phyloP scores from a whole-genome alignment of 2,888 invertebrate species.

The Athrips mouffetella region DNA sequence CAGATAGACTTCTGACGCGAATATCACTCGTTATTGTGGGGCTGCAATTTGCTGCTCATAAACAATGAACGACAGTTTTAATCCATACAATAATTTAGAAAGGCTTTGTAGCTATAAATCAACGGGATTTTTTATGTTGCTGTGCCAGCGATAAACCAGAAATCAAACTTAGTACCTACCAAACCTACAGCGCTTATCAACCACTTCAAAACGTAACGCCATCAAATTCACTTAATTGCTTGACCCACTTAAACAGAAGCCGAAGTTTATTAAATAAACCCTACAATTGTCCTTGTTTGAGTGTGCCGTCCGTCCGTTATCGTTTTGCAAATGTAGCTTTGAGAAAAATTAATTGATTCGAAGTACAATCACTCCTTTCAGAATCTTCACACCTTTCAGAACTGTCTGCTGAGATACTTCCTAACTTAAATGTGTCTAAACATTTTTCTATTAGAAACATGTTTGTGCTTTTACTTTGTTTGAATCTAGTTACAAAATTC shows the following conservation, averaged over 20 bases:
- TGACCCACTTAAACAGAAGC: constrained; percentile 2
- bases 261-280: not conserved
- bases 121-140: not conserved
- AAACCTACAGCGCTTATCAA: not conserved
- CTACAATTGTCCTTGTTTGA: constrained; percentile 1
- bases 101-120: too few species aligned
- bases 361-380: constrained; percentile 55
- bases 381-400: too few species aligned
- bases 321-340: constrained; percentile 28
- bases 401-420: not conserved
- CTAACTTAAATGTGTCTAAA: too few species aligned
- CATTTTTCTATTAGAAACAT: too few species aligned
- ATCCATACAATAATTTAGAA: too few species aligned
- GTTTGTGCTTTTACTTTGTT: too few species aligned
- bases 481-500: not conserved
- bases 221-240: not conserved
- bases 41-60: not conserved
- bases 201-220: not conserved
- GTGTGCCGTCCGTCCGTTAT: not conserved
- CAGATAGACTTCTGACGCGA: constrained; percentile 20
- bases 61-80: not conserved
- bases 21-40: constrained; percentile 1
- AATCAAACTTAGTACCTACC: not conserved
- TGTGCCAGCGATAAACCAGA: not conserved
- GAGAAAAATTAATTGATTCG: constrained; percentile 47